phyloP scores from a whole-genome alignment of 2,888 invertebrate species.

The Eristalinus sepulchralis region DNA sequence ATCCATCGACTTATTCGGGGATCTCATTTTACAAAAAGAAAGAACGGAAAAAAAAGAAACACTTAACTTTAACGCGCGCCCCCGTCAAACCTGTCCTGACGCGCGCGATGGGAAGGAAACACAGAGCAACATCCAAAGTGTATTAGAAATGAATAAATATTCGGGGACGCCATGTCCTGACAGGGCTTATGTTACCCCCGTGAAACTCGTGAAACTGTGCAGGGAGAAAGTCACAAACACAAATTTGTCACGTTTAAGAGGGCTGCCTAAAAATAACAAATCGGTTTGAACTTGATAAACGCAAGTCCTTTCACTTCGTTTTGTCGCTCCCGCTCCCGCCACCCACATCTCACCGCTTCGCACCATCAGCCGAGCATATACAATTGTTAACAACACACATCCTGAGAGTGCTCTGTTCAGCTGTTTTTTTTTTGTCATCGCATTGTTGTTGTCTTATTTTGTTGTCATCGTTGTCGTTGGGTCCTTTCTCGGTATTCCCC shows the following conservation, averaged over 20 bases:
- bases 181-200: conserved; percentile 12
- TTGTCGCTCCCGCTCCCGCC: background rate
- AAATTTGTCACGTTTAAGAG: conserved; percentile 66
- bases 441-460: background rate
- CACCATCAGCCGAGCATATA: conserved; percentile 9
- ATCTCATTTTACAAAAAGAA: conserved; percentile 39
- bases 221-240: conserved; percentile 44
- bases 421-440: background rate
- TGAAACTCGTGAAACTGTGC: background rate
- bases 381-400: conserved; percentile 62
- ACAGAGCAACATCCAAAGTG: conserved; percentile 30
- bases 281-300: conserved; percentile 65
- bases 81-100: background rate
- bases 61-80: conserved; percentile 56
- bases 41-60: conserved; percentile 10
- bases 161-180: background rate
- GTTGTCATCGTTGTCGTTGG: background rate
- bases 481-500: background rate
- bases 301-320: conserved; percentile 45
- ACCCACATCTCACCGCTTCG: background rate
- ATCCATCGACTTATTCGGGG: conserved; percentile 17
- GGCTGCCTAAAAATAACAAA: conserved; percentile 60
- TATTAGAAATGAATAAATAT: conserved; percentile 68
- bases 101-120: background rate
- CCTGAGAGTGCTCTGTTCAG: conserved; percentile 21